Percentiles rank a stretch among this genome's conserved stretches.
Conservation (phyloP, 2,113 vertebrate genomes). For the Scomber colias region DNA sequence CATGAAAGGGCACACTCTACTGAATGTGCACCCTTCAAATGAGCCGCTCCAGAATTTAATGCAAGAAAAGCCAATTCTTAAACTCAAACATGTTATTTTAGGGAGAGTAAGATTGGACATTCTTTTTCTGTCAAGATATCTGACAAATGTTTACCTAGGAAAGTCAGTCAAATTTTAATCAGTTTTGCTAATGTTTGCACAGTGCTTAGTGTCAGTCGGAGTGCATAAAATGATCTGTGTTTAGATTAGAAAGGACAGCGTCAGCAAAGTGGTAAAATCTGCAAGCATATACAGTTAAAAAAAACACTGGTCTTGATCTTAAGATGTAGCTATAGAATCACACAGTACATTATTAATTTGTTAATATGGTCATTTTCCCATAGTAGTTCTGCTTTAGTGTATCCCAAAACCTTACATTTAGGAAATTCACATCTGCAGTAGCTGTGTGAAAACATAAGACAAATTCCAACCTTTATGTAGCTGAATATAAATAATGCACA, state of each 20-base stretch:
- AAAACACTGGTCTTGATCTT: not conserved
- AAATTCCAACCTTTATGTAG: not conserved
- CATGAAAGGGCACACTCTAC: not conserved
- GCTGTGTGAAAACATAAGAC: not conserved
- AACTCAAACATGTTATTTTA: not conserved
- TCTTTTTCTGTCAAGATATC: slow-evolving; percentile 19
- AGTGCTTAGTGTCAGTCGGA: slow-evolving; percentile 3
- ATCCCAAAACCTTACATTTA: too few relatives aligned
- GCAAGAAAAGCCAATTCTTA: not conserved
- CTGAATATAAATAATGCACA: slow-evolving; percentile 16
- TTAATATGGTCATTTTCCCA: too few relatives aligned
- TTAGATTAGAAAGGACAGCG: not conserved
- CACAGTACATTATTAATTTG: too few relatives aligned
- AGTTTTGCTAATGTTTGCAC: slow-evolving; percentile 46
- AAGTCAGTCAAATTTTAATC: slow-evolving; percentile 45
- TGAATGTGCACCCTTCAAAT: not conserved
- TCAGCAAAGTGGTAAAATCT: slow-evolving; percentile 15
- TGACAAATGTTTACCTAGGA: slow-evolving; percentile 39
- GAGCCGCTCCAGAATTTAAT: not conserved
- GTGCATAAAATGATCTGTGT: slow-evolving; percentile 1
- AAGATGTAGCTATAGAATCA: not conserved
- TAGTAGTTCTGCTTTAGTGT: too few relatives aligned
- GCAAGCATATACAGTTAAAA: not conserved
- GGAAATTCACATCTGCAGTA: too few relatives aligned
- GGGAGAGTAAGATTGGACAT: not conserved